Conservation (phyloP, 2,797 vertebrate species). For the Danio kyathit region DNA sequence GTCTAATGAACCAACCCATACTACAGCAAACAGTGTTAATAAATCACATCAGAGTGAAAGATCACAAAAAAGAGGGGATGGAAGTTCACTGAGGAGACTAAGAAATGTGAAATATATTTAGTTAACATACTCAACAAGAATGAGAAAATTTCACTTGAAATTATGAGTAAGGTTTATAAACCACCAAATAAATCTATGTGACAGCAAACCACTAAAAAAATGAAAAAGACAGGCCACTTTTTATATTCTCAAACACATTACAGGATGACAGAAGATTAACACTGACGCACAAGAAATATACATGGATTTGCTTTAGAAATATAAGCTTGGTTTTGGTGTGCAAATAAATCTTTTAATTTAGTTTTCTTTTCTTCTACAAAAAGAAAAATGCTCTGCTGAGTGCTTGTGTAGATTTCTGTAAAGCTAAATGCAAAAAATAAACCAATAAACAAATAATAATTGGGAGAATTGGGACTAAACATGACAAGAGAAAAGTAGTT, state of each 20-base stretch:
- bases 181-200: not conserved
- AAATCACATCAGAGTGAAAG: conserved; percentile 15
- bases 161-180: not conserved
- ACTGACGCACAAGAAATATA: conserved; percentile 15
- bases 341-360: conserved; percentile 1
- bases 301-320: not conserved
- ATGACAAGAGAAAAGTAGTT: too few relatives aligned
- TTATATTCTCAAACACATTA: conserved; percentile 9
- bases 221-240: conserved; percentile 4
- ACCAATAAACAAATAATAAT: not conserved
- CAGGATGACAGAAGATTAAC: not conserved
- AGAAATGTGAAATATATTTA: not conserved
- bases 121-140: not conserved
- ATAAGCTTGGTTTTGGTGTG: not conserved
- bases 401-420: not conserved
- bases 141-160: conserved; percentile 6
- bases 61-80: not conserved
- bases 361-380: not conserved
- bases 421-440: not conserved
- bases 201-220: not conserved
- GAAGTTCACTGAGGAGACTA: conserved; percentile 1
- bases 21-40: conserved; percentile 39
- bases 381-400: not conserved
- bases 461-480: not conserved
- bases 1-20: conserved; percentile 32